Evolutionary conservation across 2,797 vertebrate species (phyloP).

Genomic region (Euphonia xanthogaster): DNA sequence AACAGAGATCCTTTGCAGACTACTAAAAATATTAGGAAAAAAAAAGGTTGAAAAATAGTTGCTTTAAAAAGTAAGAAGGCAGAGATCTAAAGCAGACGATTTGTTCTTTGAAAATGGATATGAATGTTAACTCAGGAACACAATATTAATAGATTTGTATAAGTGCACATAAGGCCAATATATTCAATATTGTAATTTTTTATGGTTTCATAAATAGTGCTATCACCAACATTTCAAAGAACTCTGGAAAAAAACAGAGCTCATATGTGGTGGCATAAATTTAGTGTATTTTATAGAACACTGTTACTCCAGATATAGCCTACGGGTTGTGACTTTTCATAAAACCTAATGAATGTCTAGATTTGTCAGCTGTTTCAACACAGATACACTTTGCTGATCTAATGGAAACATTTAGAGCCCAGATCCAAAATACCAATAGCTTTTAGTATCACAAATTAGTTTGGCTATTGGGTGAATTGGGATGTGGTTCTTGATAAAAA

Average conservation of each 20-base stretch:
- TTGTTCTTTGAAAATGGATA: conserved; percentile 20
- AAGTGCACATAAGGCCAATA: conserved; percentile 59
- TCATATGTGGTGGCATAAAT: conserved; percentile 62
- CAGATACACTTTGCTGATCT: conserved; percentile 74
- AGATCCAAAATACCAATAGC: conserved; percentile 76
- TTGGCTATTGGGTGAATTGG: conserved; percentile 66
- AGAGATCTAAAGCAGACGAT: conserved; percentile 2
- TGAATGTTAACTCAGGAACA: not conserved
- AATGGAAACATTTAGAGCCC: conserved; percentile 72
- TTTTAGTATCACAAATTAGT: conserved; percentile 73
- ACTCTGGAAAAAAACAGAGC: conserved; percentile 49
- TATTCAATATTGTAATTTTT: conserved; percentile 67
- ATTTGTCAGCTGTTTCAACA: conserved; percentile 77
- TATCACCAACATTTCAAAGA: conserved; percentile 70
- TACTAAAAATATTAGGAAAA: not conserved
- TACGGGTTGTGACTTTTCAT: conserved; percentile 73
- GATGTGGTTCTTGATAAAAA: conserved; percentile 70
- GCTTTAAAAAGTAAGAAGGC: conserved; percentile 11
- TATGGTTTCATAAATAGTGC: conserved; percentile 70
- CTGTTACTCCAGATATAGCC: conserved; percentile 67
- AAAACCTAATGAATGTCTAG: conserved; percentile 76
- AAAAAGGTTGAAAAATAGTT: not conserved
- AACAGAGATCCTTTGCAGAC: not conserved
- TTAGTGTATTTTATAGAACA: conserved; percentile 69
- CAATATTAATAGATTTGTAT: conserved; percentile 65